phyloP scores from a whole-genome alignment of 1,140 invertebrate species.

The Gonioctena quinquepunctata region DNA sequence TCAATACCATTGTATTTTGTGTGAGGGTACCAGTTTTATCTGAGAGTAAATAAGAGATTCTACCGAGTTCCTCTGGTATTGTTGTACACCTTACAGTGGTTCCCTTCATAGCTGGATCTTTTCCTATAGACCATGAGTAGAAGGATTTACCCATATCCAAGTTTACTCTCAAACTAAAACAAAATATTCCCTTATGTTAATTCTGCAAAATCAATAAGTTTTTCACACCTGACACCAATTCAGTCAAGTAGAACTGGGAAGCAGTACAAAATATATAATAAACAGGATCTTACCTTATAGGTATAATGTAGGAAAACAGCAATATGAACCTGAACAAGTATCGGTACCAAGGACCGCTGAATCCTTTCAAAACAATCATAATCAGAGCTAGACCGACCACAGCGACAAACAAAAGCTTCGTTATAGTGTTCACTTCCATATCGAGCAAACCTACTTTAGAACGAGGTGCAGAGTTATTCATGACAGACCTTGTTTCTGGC shows the following conservation, averaged over 20 bases:
- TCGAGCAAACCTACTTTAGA: slow-evolving; percentile 95
- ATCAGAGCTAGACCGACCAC: slow-evolving; percentile 89
- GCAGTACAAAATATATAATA: too few species aligned
- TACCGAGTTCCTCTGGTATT: slow-evolving; percentile 96
- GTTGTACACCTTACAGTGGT: slow-evolving; percentile 98
- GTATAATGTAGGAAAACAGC: slow-evolving; percentile 99
- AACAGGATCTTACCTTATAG: slow-evolving; percentile 75
- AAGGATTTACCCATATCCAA: slow-evolving; percentile 98
- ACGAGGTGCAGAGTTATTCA: slow-evolving; percentile 96
- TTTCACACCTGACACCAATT: too few species aligned
- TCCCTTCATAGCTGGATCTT: slow-evolving; percentile 89
- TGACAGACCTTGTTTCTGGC: slow-evolving; percentile 92
- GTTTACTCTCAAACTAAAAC: slow-evolving; percentile 90
- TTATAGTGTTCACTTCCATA: slow-evolving; percentile 93
- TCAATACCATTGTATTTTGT: slow-evolving; percentile 99
- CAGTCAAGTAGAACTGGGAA: too few species aligned
- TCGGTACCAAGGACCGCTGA: slow-evolving; percentile 93
- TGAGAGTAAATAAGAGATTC: slow-evolving; percentile 92
- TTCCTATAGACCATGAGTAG: slow-evolving; percentile 96
- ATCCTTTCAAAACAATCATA: slow-evolving; percentile 95
- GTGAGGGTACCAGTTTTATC: slow-evolving; percentile 99
- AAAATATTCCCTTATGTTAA: slow-evolving; percentile 10
- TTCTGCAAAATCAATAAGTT: too few species aligned
- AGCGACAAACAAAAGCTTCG: slow-evolving; percentile 93
- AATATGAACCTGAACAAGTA: slow-evolving; percentile 97